Evolutionary conservation across 2,797 vertebrate genomes (phyloP).

Genomic region (Atherinosoma microstoma): DNA sequence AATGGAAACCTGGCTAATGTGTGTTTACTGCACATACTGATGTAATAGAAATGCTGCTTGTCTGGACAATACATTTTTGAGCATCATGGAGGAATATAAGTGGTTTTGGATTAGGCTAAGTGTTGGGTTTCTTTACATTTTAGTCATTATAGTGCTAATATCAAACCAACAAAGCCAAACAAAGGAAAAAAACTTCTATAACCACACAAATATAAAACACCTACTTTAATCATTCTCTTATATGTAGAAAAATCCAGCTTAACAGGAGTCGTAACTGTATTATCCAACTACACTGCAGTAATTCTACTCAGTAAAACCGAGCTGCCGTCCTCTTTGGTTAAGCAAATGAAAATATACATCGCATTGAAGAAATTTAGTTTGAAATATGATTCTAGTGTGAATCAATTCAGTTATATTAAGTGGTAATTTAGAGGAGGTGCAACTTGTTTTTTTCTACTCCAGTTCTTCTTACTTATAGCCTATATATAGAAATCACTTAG

Average conservation of each 20-base stretch:
- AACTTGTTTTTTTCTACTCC: background rate
- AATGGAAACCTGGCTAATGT: background rate
- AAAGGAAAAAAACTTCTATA: background rate
- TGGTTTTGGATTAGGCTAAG: background rate
- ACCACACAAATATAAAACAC: background rate
- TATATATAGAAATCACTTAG: constrained; percentile 17
- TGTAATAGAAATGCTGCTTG: constrained; percentile 4
- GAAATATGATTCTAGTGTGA: background rate
- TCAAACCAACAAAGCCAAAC: background rate
- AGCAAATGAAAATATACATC: background rate
- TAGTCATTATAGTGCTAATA: background rate
- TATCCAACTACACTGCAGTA: background rate
- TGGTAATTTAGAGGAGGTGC: background rate
- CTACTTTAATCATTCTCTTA: background rate
- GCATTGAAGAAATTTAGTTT: background rate
- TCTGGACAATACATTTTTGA: background rate
- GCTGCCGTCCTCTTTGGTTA: background rate
- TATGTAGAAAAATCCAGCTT: background rate
- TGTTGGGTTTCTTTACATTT: background rate
- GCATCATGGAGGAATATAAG: background rate
- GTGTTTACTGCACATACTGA: background rate
- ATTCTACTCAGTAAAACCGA: background rate
- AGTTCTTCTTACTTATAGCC: background rate
- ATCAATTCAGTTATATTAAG: background rate
- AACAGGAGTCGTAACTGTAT: too few relatives aligned